Base-by-base conservation (phyloP, 2,113 vertebrate species). In the Peromyscus maniculatus region DNA sequence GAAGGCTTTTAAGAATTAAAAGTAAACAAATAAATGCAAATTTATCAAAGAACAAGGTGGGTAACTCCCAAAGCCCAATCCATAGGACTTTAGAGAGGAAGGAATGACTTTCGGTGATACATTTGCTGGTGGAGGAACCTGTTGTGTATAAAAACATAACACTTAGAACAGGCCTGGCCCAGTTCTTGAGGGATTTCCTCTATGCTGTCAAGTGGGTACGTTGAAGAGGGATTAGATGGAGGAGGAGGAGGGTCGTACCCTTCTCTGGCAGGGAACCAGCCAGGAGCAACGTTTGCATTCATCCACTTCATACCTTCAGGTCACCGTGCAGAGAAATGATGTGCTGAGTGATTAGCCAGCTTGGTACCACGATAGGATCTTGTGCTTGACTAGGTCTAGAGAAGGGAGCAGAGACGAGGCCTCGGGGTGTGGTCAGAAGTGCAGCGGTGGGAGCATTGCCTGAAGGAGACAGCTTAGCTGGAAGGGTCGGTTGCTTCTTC, bases 231-330 rank as follows among this genome's bases (percentile, higher is more conserved):
- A 55, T 43, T 69, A 8, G 83, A 66, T 84, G 57, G 22, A 22
- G 5, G 22, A 2, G 5, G 22, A 2, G 10, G 17, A 80, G 49
- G 28, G 66, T 21, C 22, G 5, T 2, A 3, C 10, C 13, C 7
- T 43, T 12, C 21, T 24, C n/a, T 26, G 64, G 57, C 19, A 43
- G 36, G 17, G 26, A 69, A 43, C 39, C 21, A 87, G 36, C 36
- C 36, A 62, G 1, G 59, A 22, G 16, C 15, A 43, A 0, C 4
- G 31, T 77, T 62, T 78, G 39, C 59, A 57, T 16, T 7, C 1
- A 0, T 66, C n/a, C 28, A 28, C 57, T 74, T 39, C 13, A 5
- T 57, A 64, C 28, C 91, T 69, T n/a, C 36, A 75, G 74, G 17
- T 39, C 69, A 4, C 43, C 2, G 21, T 21, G 0, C 24, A 74